Base-by-base conservation (phyloP, 2,888 invertebrate species). In the Drosophila anomalata region DNA sequence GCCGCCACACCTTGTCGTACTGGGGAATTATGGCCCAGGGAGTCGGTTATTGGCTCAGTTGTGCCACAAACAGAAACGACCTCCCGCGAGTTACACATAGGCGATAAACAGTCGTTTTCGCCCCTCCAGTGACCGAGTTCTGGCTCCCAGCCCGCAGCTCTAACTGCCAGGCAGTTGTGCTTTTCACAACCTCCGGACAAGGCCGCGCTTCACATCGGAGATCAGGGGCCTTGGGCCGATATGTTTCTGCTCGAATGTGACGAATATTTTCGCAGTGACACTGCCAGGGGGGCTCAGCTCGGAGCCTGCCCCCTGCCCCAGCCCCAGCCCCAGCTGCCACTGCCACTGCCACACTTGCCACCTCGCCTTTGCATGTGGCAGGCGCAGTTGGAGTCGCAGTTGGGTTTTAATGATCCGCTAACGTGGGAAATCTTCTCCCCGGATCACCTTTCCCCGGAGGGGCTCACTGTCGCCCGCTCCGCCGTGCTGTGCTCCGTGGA, bases 361-460 rank as follows among this genome's bases (percentile, higher is more conserved):
- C 22, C 41, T 66, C 20, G 14, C 33, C 33, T 46, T 57, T 66
- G 67, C 56, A 66, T 68, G 57, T 53, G 44, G 41, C 14, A 8
- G 41, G 12, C n/a, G 52, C 65, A 51, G 26, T 31, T 52, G 44
- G 46, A 57, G 62, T 39, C 60, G 70, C 51, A 69, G 79, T 78
- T 78, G 78, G 69, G 72, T 80, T 83, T 80, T 83, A 82, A 79
- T 85, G 83, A 83, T 79, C 82, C 65, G 71, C 79, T 85, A 83
- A 83, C 85, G 82, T 83, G 82, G 85, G 82, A 83, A 83, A 82
- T 77, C 70, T 63, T 47, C 68, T 66, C 26, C 50, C 48, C 33
- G 48, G 39, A 57, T 67, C 50, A 57, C 11, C 52, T 52, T 47
- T 42, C 5, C 14, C 17, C 17, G 17, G 17, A 20, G 41, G 9